phyloP scores from a whole-genome alignment of 2,888 invertebrate species.

The Meiosimyza decipiens region DNA sequence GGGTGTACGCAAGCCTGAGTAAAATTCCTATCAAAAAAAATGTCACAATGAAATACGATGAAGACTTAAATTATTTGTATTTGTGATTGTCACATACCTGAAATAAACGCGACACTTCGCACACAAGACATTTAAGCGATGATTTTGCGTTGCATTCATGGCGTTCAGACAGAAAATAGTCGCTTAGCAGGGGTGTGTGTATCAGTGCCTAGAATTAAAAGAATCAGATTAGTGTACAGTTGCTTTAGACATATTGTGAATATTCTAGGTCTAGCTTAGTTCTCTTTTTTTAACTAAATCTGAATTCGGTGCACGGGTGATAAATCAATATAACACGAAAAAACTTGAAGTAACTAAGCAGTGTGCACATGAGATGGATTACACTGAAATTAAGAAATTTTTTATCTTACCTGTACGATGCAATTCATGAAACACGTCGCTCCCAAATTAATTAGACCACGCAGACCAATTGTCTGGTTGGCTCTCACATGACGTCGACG shows the following conservation, averaged over 20 bases:
- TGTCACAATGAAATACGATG: background rate
- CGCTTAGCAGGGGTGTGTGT: slow-evolving; percentile 92
- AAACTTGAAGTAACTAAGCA: too few relatives aligned
- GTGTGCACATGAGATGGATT: too few relatives aligned
- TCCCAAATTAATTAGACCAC: slow-evolving; percentile 95
- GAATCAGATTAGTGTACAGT: slow-evolving; percentile 7
- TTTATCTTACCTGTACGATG: slow-evolving; percentile 79
- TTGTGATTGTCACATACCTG: slow-evolving; percentile 73
- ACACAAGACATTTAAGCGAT: slow-evolving; percentile 88
- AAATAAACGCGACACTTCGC: slow-evolving; percentile 94
- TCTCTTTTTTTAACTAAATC: too few relatives aligned
- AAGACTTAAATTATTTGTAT: background rate
- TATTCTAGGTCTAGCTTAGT: too few relatives aligned
- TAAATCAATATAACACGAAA: too few relatives aligned
- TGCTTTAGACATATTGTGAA: too few relatives aligned
- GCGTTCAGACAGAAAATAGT: slow-evolving; percentile 94
- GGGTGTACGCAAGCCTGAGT: slow-evolving; percentile 89
- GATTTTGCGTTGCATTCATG: slow-evolving; percentile 79
- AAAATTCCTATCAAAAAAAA: slow-evolving; percentile 78
- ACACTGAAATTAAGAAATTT: too few relatives aligned
- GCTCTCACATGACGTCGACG: slow-evolving; percentile 83
- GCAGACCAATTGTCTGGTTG: slow-evolving; percentile 86
- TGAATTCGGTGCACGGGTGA: too few relatives aligned
- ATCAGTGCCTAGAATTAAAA: slow-evolving; percentile 77
- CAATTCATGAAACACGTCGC: slow-evolving; percentile 99